Evolutionary conservation across 1,140 invertebrate genomes (phyloP), one percentile per base, ranked within the genome.

Genomic region (Bombus huntii): DNA sequence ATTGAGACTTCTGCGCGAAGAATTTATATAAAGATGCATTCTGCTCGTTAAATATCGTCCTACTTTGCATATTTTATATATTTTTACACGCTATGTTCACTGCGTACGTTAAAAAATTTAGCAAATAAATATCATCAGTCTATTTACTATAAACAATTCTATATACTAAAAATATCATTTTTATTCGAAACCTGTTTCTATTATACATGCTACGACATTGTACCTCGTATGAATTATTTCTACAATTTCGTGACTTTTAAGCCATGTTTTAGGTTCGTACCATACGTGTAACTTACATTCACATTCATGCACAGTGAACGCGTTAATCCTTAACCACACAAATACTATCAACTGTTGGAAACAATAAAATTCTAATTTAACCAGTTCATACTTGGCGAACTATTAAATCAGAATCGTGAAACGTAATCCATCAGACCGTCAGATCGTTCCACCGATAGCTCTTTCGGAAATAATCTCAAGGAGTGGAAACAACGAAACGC

Each of bases 401-500:
- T 13, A 28, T n/a, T 12, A n/a, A 62, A n/a, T 62, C 28, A 62
- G 59, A 62, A 28, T 62, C 28, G 59, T n/a, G 59, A n/a, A 53
- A 53, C 47, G 47, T 53, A 53, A 62, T 62, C 59, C 28, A n/a
- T 53, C 59, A 62, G 59, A 1, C 59, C 59, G 12, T 62, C 59
- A n/a, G 59, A 62, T 62, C 3, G 59, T n/a, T 28, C 28, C 59
- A n/a, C 28, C 28, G 59, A 62, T 62, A 62, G 59, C 3, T 9
- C 8, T n/a, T 62, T 62, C 59, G 59, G 25, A 68, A 68, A 66
- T 34, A 68, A 68, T 15, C 12, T 68, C 62, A 42, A 47, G 47
- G 65, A n/a, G 59, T 70, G 62, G 39, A 78, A 84, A 68, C 25
- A 53, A 59, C 42, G 71, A 81, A 75, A 81, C 57, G 47, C 22